phyloP scores from a whole-genome alignment of 2,113 vertebrate genomes.

The Bucco capensis region DNA sequence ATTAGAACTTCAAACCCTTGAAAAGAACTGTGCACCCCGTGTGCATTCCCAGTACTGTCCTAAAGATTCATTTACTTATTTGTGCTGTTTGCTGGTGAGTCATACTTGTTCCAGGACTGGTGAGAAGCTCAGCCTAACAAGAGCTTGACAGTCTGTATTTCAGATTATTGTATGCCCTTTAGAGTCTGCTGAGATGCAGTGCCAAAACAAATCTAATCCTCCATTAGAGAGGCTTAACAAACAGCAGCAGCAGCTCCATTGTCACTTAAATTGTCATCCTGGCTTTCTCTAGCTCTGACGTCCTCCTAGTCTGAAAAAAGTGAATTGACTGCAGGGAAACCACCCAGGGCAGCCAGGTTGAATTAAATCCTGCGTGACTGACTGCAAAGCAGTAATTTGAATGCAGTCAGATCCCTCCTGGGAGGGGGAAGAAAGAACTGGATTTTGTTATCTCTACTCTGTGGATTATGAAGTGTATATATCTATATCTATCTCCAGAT shows the following conservation, averaged over 20 bases:
- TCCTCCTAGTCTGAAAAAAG: background rate
- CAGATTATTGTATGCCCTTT: background rate
- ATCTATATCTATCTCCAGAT: background rate
- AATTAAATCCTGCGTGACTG: background rate
- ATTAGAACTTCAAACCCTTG: background rate
- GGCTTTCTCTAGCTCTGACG: background rate
- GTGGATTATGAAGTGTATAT: background rate
- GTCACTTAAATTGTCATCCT: background rate
- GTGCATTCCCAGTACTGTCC: background rate
- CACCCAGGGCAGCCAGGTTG: background rate
- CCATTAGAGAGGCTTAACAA: background rate
- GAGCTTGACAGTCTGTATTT: background rate
- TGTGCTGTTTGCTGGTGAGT: slow-evolving; percentile 19
- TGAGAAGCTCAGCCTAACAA: background rate
- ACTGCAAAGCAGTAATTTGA: background rate
- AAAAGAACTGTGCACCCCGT: background rate
- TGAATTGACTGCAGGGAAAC: background rate
- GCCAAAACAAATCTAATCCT: background rate
- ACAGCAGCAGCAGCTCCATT: background rate
- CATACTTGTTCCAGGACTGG: background rate
- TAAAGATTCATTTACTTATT: background rate
- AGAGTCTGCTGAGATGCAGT: background rate
- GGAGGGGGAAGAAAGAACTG: background rate
- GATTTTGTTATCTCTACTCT: background rate
- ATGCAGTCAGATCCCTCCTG: background rate